Base-by-base conservation (phyloP, 2,888 invertebrate genomes). In the Spicauda simplicius region DNA sequence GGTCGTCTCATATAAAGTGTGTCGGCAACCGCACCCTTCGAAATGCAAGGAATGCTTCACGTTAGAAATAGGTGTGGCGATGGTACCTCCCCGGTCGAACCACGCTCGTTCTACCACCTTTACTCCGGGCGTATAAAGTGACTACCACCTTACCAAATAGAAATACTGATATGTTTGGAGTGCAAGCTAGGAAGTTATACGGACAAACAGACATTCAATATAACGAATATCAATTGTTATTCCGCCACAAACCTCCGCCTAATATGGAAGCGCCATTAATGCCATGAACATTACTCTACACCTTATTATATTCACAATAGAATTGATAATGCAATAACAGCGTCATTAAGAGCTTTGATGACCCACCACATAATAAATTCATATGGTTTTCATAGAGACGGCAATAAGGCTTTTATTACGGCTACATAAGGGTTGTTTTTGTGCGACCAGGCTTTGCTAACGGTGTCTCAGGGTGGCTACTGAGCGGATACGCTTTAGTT, bases 401-500 rank as follows among this genome's bases (percentile, higher is more conserved):
- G 18, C 6, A 16, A 54, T 18, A 53, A 41, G 53, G 37, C 2
- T 11, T 58, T 45, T 59, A 59, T 53, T 3, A 11, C 0, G n/a
- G 5, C 3, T 2, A 5, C 5, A 5, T 30, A 65, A 58, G 45
- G 64, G 41, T 45, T 10, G 0, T 8, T 59, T 65, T 59, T 10
- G 54, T n/a, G 14, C 19, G 59, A 8, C 0, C 6, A 0, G 0
- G 1, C 14, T 59, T 7, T 6, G 52, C 6, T 65, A 59, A 65
- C 59, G 65, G 59, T 59, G 30, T 1, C 14, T 12, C 16, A 59
- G 54, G 65, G 45, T 59, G 59, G 65, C 54, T 54, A 30, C 33
- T 54, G 65, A 65, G 65, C 71, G 71, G 71, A 71, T 69, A 69
- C 71, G 61, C 67, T 69, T 62, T 62, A 71, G 64, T 64, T 60